Percentiles rank a stretch among this genome's conserved stretches.
These are phyloP conservation scores for Nezara viridula DNA, from an alignment of 2,888 invertebrate genomes.

Conservation along the genomic window DNA sequence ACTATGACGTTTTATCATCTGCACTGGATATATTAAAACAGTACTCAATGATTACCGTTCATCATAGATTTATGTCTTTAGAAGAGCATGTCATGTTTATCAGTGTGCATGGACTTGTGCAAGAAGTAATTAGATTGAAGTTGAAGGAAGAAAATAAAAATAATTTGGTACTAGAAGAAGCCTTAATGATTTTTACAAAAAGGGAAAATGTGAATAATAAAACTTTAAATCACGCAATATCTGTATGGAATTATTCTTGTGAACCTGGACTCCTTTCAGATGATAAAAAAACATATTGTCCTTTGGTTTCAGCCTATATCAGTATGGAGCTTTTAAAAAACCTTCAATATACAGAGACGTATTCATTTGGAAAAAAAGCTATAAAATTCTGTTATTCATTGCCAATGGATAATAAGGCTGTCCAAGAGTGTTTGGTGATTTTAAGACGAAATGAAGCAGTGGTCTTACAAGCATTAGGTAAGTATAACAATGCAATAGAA, in stretches of 20 bases:
- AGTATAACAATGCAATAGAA: background rate
- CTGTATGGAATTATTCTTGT: slow-evolving; percentile 17
- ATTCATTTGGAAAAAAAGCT: background rate
- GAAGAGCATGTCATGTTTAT: background rate
- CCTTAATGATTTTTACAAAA: slow-evolving; percentile 5
- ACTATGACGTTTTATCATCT: slow-evolving; percentile 25
- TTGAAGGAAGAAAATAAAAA: slow-evolving; percentile 44
- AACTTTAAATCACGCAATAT: background rate
- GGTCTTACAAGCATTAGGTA: background rate
- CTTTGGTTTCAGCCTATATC: background rate
- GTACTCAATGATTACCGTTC: slow-evolving; percentile 54
- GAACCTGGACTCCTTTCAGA: background rate
- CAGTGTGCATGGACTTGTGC: slow-evolving; percentile 58
- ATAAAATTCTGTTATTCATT: background rate
- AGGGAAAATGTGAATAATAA: background rate
- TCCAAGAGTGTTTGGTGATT: background rate
- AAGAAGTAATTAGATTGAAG: slow-evolving; percentile 55
- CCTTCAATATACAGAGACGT: background rate
- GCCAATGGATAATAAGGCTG: background rate
- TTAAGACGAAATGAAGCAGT: background rate
- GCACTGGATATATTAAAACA: slow-evolving; percentile 56
- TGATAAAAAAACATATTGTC: background rate
- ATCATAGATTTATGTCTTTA: background rate
- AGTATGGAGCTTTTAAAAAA: background rate
- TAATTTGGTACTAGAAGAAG: slow-evolving; percentile 23